These are phyloP conservation scores for Bolinopsis microptera DNA, from an alignment of 37 sponge, comb jelly and placozoan genomes.

Conservation along the genomic window DNA sequence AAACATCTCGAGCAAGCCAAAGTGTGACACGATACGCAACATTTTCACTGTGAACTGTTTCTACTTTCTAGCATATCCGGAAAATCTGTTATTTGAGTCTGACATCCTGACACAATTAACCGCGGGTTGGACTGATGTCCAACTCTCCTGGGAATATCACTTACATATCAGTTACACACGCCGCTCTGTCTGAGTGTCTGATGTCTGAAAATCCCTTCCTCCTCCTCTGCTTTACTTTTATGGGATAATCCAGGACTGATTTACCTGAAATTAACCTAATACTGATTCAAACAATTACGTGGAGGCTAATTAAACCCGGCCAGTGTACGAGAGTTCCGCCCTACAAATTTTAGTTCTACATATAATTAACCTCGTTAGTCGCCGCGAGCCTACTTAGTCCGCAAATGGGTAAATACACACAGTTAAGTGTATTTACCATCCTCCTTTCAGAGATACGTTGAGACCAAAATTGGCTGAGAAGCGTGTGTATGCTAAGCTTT, in stretches of 20 bases:
- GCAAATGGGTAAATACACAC: not conserved
- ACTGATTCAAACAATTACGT: not conserved
- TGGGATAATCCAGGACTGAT: not conserved
- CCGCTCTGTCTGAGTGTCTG: too few species aligned
- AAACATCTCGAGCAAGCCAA: too few species aligned
- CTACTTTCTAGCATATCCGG: too few species aligned
- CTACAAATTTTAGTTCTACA: not conserved
- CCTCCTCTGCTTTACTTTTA: not conserved
- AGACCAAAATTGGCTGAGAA: too few species aligned
- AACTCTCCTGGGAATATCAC: too few species aligned
- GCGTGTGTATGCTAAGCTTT: too few species aligned
- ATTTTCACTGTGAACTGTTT: too few species aligned
- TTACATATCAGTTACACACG: too few species aligned
- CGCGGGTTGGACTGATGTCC: too few species aligned
- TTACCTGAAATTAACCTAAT: not conserved
- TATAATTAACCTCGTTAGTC: not conserved
- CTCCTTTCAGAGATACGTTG: not conserved
- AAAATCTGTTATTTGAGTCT: too few species aligned
- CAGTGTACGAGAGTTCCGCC: not conserved
- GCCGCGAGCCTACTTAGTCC: not conserved
- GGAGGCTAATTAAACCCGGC: not conserved
- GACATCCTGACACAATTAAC: too few species aligned
- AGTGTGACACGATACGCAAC: too few species aligned
- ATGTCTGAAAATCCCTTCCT: not conserved
- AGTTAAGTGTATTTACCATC: not conserved